These are phyloP conservation scores for Sycophila texana DNA, from an alignment of 2,888 invertebrate species.

Conservation along the genomic window DNA sequence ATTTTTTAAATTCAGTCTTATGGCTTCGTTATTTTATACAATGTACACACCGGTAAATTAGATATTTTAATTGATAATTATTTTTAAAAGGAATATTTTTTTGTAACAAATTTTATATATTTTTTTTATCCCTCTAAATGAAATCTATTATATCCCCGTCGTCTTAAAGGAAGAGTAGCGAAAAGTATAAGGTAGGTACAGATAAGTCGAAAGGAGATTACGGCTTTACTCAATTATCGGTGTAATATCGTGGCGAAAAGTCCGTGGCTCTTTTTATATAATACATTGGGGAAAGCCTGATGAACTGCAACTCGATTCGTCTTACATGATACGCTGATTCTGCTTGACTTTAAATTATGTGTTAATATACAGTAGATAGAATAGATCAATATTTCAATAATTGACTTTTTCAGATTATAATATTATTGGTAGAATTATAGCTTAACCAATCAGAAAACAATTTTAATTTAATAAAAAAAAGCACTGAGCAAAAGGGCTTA, in stretches of 20 bases:
- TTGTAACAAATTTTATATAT: background rate
- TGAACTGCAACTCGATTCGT: constrained; percentile 1
- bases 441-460: too few relatives aligned
- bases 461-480: too few relatives aligned
- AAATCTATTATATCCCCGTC: background rate
- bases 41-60: too few relatives aligned
- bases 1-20: background rate
- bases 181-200: background rate
- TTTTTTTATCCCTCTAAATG: background rate
- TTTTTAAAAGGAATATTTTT: background rate
- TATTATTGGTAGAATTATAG: too few relatives aligned
- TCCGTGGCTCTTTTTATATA: background rate
- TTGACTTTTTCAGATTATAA: too few relatives aligned
- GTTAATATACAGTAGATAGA: too few relatives aligned
- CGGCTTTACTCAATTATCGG: background rate
- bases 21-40: too few relatives aligned
- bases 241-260: background rate
- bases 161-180: background rate
- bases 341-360: too few relatives aligned
- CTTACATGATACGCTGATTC: too few relatives aligned
- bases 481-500: too few relatives aligned
- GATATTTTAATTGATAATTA: too few relatives aligned
- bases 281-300: background rate
- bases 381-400: too few relatives aligned
- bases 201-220: constrained; percentile 9